Percentiles rank a stretch among this genome's conserved stretches.
phyloP scores from a whole-genome alignment of 2,888 invertebrate species.

The Seladonia tumulorum region DNA sequence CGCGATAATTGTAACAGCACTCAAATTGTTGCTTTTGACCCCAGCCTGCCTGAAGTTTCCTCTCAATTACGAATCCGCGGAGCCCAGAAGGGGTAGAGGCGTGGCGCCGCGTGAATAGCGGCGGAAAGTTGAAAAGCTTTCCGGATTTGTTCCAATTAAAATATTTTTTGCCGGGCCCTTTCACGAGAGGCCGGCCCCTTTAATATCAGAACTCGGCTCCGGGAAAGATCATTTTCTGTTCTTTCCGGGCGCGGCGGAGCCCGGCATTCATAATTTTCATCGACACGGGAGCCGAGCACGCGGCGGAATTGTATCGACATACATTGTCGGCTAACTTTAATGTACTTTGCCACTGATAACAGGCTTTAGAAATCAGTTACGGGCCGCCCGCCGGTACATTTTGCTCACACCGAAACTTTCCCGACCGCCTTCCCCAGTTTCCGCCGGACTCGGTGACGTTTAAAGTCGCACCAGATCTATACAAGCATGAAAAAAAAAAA shows the following conservation, averaged over 20 bases:
- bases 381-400: conserved; percentile 13
- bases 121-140: not conserved
- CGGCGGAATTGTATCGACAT: conserved; percentile 36
- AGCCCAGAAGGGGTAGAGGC: not conserved
- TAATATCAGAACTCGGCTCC: not conserved
- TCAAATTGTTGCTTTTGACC: not conserved
- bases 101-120: not conserved
- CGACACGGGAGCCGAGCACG: conserved; percentile 4
- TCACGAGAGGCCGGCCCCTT: not conserved
- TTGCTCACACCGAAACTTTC: conserved; percentile 37
- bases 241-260: not conserved
- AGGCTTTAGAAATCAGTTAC: conserved; percentile 48
- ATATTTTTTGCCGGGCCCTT: conserved; percentile 3
- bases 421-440: conserved; percentile 16
- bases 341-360: conserved; percentile 25
- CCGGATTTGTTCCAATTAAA: conserved; percentile 13
- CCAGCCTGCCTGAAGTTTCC: not conserved
- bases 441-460: not conserved
- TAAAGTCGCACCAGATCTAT: conserved; percentile 11
- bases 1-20: not conserved
- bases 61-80: conserved; percentile 7
- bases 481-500: not conserved
- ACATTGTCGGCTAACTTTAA: conserved; percentile 23
- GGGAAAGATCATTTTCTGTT: not conserved
- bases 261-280: not conserved